phyloP scores from a whole-genome alignment of 2,888 invertebrate genomes.

The Parochlus steinenii region DNA sequence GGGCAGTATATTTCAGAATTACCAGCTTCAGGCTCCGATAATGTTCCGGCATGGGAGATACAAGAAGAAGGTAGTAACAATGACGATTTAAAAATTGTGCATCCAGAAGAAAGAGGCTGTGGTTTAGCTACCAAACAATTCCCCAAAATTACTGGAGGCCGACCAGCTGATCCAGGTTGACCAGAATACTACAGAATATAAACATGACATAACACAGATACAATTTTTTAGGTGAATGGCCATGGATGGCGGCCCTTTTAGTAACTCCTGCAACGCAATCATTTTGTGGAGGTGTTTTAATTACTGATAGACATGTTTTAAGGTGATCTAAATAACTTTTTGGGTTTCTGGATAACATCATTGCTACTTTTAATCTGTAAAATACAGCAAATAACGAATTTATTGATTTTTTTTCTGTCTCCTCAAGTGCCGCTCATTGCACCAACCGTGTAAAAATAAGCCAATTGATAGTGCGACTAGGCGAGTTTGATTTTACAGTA shows the following conservation, averaged over 20 bases:
- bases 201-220: too few species aligned
- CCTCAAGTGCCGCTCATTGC: slow-evolving; percentile 29
- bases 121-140: slow-evolving; percentile 29
- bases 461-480: slow-evolving; percentile 53
- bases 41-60: slow-evolving; percentile 13
- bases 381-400: neutral
- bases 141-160: slow-evolving; percentile 41
- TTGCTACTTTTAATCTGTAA: slow-evolving; percentile 9
- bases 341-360: neutral
- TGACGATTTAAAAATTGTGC: slow-evolving; percentile 19
- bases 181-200: too few species aligned
- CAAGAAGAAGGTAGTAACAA: slow-evolving; percentile 9
- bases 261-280: slow-evolving; percentile 39
- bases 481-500: slow-evolving; percentile 60
- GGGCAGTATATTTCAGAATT: slow-evolving; percentile 25
- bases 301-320: slow-evolving; percentile 61
- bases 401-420: neutral
- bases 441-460: slow-evolving; percentile 36
- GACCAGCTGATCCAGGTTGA: slow-evolving; percentile 43
- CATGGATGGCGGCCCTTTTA: slow-evolving; percentile 70
- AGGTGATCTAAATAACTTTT: too few species aligned
- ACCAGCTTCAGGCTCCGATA: slow-evolving; percentile 32
- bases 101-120: slow-evolving; percentile 26
- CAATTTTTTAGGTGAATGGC: slow-evolving; percentile 32
- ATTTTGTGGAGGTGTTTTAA: slow-evolving; percentile 66